These are phyloP conservation scores for Xanthorhoe spadicearia DNA, from an alignment of 2,888 invertebrate species.

Conservation along the genomic window DNA sequence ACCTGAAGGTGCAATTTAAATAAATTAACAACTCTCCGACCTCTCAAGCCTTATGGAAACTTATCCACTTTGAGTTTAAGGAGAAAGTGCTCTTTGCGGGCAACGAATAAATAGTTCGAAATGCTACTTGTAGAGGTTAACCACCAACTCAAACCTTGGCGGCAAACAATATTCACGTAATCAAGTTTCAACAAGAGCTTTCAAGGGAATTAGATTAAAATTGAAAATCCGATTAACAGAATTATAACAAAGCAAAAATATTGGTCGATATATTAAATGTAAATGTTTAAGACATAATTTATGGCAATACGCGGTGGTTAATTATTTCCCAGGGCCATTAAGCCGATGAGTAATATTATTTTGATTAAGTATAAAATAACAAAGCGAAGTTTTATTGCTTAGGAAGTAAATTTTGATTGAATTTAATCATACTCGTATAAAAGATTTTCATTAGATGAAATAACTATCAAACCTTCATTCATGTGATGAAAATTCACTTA, in stretches of 20 bases:
- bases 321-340: neutral
- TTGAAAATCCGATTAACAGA: neutral
- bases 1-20: slow-evolving; percentile 11
- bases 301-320: neutral
- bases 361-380: neutral
- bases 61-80: slow-evolving; percentile 16
- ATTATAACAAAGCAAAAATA: slow-evolving; percentile 1
- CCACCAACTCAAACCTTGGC: neutral
- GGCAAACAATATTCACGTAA: slow-evolving; percentile 1
- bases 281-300: neutral
- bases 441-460: neutral
- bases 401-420: neutral
- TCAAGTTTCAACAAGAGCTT: neutral
- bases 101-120: slow-evolving; percentile 10
- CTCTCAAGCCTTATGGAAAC: slow-evolving; percentile 20
- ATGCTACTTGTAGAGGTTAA: slow-evolving; percentile 4
- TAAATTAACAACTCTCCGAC: slow-evolving; percentile 16
- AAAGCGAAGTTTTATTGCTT: neutral
- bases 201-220: neutral
- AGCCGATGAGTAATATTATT: neutral
- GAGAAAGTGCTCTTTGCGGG: slow-evolving; percentile 12
- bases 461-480: too few species aligned
- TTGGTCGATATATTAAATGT: neutral
- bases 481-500: too few species aligned
- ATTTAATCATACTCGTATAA: neutral